Percentiles rank a stretch among this genome's conserved stretches.
Evolutionary conservation across 92 coral and sea anemone species (phyloP).

Genomic region (Desmophyllum pertusum): DNA sequence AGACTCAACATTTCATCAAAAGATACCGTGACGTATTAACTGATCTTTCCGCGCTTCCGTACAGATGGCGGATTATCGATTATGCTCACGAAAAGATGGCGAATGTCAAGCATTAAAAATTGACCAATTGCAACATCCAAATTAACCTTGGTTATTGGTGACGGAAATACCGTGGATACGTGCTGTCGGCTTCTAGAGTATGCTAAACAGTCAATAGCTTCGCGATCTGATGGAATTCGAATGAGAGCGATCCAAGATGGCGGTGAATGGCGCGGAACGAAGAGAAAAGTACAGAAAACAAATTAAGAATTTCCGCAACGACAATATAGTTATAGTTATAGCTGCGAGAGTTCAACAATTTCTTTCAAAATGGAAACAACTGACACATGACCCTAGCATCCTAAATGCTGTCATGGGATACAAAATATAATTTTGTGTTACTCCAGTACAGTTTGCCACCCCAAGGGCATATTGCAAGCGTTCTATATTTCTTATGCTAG

Average conservation of each 20-base stretch:
- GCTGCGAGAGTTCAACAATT: too few species aligned
- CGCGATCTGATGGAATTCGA: slow-evolving; percentile 1
- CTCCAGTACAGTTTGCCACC: too few species aligned
- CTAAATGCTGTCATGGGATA: too few species aligned
- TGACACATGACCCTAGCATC: not conserved
- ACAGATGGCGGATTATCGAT: not conserved
- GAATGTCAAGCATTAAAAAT: not conserved
- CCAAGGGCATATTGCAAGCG: too few species aligned
- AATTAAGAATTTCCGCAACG: slow-evolving; percentile 13
- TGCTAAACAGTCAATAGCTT: not conserved
- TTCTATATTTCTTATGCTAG: too few species aligned
- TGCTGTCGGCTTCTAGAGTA: not conserved
- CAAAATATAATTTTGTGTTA: too few species aligned
- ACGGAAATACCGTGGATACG: not conserved
- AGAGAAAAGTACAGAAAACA: slow-evolving; percentile 8
- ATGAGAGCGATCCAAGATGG: slow-evolving; percentile 27
- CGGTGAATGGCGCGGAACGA: not conserved
- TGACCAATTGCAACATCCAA: not conserved
- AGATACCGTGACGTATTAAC: not conserved
- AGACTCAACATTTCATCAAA: not conserved
- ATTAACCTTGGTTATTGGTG: slow-evolving; percentile 4
- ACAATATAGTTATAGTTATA: too few species aligned
- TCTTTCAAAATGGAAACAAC: too few species aligned
- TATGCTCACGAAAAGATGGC: not conserved
- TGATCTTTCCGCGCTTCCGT: not conserved